phyloP scores from a whole-genome alignment of 2,113 vertebrate genomes.

The Tapirus terrestris region DNA sequence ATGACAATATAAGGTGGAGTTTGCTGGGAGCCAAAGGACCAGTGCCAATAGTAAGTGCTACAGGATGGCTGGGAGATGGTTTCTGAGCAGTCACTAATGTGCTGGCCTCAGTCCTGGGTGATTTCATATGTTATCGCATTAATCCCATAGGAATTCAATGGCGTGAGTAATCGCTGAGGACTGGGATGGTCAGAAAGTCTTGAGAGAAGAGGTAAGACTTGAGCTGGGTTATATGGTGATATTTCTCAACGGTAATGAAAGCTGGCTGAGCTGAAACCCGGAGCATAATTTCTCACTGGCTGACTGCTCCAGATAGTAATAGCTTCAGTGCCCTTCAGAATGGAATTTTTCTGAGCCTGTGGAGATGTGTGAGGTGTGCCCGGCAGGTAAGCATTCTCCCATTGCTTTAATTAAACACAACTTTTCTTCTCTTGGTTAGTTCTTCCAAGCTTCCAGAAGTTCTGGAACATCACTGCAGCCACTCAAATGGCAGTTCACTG shows the following conservation, averaged over 20 bases:
- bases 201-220: slow-evolving; percentile 52
- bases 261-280: slow-evolving; percentile 62
- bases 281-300: slow-evolving; percentile 67
- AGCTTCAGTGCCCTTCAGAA: slow-evolving; percentile 62
- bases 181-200: slow-evolving; percentile 18
- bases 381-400: background rate
- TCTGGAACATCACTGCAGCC: background rate
- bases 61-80: background rate
- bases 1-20: background rate
- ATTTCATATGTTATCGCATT: slow-evolving; percentile 49
- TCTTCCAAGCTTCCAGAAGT: slow-evolving; percentile 44
- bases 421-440: slow-evolving; percentile 6
- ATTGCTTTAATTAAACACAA: slow-evolving; percentile 50
- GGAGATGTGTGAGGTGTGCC: slow-evolving; percentile 59
- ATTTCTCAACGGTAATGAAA: slow-evolving; percentile 68
- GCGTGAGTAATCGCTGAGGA: slow-evolving; percentile 37
- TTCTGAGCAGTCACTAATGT: slow-evolving; percentile 47
- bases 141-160: slow-evolving; percentile 49
- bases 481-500: background rate
- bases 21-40: slow-evolving; percentile 1
- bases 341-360: slow-evolving; percentile 56
- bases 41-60: background rate
- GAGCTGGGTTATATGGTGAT: slow-evolving; percentile 57
- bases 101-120: slow-evolving; percentile 43
- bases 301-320: slow-evolving; percentile 60